These are phyloP conservation scores for Scleropages formosus DNA, from an alignment of 2,797 vertebrate species.

Conservation along the genomic window DNA sequence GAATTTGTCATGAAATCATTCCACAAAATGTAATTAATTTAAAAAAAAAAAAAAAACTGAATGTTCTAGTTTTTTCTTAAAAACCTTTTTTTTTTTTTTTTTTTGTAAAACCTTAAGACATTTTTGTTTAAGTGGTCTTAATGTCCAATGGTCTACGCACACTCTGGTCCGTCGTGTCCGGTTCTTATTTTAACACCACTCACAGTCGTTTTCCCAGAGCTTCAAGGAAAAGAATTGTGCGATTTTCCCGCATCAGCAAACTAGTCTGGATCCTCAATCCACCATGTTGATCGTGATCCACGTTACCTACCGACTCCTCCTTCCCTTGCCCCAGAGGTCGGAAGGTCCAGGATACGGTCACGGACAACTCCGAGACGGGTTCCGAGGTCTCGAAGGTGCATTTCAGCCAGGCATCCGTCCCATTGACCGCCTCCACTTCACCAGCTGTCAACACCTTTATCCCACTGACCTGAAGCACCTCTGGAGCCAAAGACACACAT, in stretches of 20 bases:
- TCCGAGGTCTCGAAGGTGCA: slow-evolving; percentile 81
- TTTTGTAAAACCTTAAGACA: too few relatives aligned
- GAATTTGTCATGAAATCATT: too few relatives aligned
- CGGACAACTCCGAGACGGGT: slow-evolving; percentile 53
- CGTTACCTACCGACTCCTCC: slow-evolving; percentile 75
- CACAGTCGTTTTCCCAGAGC: too few relatives aligned
- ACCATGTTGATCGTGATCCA: not conserved
- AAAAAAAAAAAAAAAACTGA: too few relatives aligned
- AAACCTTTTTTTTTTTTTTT: too few relatives aligned
- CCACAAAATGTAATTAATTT: too few relatives aligned
- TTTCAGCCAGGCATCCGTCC: slow-evolving; percentile 81
- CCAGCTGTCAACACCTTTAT: slow-evolving; percentile 77
- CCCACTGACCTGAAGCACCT: slow-evolving; percentile 63
- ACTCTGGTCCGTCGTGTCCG: too few relatives aligned
- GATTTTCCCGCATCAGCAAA: not conserved
- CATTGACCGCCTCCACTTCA: slow-evolving; percentile 80
- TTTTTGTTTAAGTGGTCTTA: too few relatives aligned
- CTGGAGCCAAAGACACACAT: slow-evolving; percentile 53
- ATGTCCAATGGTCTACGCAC: too few relatives aligned
- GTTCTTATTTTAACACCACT: too few relatives aligned
- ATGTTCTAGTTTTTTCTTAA: too few relatives aligned
- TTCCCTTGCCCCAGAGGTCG: slow-evolving; percentile 69
- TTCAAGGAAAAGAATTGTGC: not conserved
- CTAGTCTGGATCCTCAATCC: not conserved
- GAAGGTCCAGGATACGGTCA: slow-evolving; percentile 83